Evolutionary conservation across 1,140 invertebrate genomes (phyloP), one percentile per base, ranked within the genome.

Genomic region (Temnothorax nylanderi): DNA sequence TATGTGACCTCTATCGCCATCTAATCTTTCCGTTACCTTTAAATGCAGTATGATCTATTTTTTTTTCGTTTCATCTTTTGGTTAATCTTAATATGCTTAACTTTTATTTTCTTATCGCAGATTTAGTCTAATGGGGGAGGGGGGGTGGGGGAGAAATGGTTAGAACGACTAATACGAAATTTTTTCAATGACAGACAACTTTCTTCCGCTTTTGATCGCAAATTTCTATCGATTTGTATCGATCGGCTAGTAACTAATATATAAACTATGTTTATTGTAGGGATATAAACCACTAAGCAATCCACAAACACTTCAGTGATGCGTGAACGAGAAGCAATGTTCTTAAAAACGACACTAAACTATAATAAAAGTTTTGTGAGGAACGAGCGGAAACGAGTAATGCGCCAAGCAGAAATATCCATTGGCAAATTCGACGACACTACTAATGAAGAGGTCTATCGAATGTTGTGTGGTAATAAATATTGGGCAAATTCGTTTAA

Each of bases 271-370:
- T 71, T 88, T 60, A 78, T 92, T 92, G 2, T 78, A 94, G 93
- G 93, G 91, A 71, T 94, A 94, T 62, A 92, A 92, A 58, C 92
- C 89, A 54, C 87, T 93, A 34, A 88, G 56, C 67, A 92, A 93
- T 92, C 88, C 93, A 16, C 88, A 94, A 89, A 90, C 86, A 26
- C 67, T 91, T 74, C 93, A 94, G 51, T 92, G 81, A 92, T 84
- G 75, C 81, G 86, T 72, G 58, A 81, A 88, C 11, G 47, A 47
- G 26, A 44, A 84, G 32, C 13, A 60, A 75, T 4, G 16, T 37
- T 75, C 21, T 10, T n/a, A 67, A 65, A 86, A 37, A n/a, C 54
- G 26, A 56, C 11, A 34, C 3, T 90, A 21, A 85, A 67, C 41
- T 64, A 37, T 32, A 85, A 47, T 18, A 64, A 74, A 87, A 3